Percentiles rank a stretch among this genome's conserved stretches.
Evolutionary conservation across 2,888 invertebrate species (phyloP).

Genomic region (Alitta virens): DNA sequence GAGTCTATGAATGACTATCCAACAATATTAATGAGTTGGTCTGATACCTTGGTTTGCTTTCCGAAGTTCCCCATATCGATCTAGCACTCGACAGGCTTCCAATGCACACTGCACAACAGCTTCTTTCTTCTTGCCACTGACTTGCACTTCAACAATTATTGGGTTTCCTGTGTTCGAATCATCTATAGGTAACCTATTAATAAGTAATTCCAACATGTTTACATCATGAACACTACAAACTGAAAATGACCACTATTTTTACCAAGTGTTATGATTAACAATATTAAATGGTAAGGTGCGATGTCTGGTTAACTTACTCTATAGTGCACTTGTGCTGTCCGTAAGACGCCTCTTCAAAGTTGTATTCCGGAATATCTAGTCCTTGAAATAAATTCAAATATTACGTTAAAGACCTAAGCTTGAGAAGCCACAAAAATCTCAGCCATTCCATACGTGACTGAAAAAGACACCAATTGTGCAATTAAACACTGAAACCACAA

Average conservation of each 20-base stretch:
- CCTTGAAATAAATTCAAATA: slow-evolving; percentile 35
- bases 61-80: slow-evolving; percentile 79
- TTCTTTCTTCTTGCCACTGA: slow-evolving; percentile 85
- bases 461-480: too few relatives aligned
- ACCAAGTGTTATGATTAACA: too few relatives aligned
- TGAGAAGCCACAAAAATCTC: too few relatives aligned
- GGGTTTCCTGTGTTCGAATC: slow-evolving; percentile 76
- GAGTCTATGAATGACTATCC: too few relatives aligned
- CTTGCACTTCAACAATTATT: slow-evolving; percentile 78
- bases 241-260: too few relatives aligned
- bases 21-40: too few relatives aligned
- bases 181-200: neutral
- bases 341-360: slow-evolving; percentile 79
- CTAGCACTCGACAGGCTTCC: slow-evolving; percentile 89
- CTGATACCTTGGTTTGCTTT: slow-evolving; percentile 81
- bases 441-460: too few relatives aligned
- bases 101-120: slow-evolving; percentile 88
- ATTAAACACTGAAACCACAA: too few relatives aligned
- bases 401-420: too few relatives aligned
- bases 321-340: slow-evolving; percentile 78
- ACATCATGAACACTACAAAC: too few relatives aligned
- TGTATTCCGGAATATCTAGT: slow-evolving; percentile 78
- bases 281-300: too few relatives aligned
- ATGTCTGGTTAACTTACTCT: slow-evolving; percentile 58
- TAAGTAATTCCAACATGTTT: too few relatives aligned